phyloP scores from a whole-genome alignment of 2,113 vertebrate species.

The Melanotaenia duboulayi region DNA sequence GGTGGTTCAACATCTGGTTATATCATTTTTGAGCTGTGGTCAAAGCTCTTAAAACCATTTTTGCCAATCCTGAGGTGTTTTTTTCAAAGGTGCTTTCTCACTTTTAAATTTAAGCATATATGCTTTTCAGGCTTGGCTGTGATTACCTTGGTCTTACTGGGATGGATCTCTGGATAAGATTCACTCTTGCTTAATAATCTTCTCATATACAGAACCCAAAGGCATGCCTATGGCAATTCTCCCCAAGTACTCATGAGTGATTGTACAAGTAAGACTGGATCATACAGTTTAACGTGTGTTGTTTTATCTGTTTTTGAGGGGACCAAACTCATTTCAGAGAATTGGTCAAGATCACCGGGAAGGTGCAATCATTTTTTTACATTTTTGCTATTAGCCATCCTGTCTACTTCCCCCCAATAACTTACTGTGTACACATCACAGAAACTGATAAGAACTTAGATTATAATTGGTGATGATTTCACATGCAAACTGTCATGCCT shows the following conservation, averaged over 20 bases:
- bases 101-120: not conserved
- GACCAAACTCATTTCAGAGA: not conserved
- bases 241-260: slow-evolving; percentile 10
- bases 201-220: slow-evolving; percentile 25
- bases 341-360: not conserved
- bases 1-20: not conserved
- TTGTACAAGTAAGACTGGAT: not conserved
- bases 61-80: not conserved
- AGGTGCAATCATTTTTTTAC: not conserved
- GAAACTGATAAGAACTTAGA: not conserved
- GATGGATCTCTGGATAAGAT: not conserved
- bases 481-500: not conserved
- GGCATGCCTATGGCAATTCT: slow-evolving; percentile 19
- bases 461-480: not conserved
- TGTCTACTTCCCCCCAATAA: not conserved
- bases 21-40: not conserved
- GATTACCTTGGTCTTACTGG: not conserved
- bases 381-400: not conserved
- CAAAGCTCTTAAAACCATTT: not conserved
- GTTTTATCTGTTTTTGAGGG: not conserved
- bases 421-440: not conserved
- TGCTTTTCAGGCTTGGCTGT: slow-evolving; percentile 5
- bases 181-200: slow-evolving; percentile 11
- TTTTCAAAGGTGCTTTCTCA: slow-evolving; percentile 6
- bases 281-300: too few relatives aligned